These are phyloP conservation scores for Chelidonichthys spinosus DNA, from an alignment of 2,797 vertebrate genomes.

Conservation along the genomic window DNA sequence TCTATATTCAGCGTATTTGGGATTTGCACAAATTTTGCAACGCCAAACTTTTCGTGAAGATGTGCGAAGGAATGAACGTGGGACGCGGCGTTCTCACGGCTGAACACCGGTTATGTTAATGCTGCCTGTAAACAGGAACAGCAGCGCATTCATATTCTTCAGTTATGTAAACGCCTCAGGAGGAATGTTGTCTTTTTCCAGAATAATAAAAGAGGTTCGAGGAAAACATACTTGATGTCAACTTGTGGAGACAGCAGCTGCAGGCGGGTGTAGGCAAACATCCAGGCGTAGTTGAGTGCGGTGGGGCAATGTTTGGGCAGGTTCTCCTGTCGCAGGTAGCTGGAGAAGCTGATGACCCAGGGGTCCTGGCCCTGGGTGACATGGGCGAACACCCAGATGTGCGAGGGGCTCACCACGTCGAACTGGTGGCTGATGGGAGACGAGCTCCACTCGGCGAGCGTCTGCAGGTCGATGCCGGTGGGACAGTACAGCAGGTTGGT, in stretches of 20 bases:
- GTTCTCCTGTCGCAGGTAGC: conserved; percentile 97
- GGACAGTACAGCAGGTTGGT: conserved; percentile 96
- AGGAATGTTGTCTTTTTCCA: too few relatives aligned
- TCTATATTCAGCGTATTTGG: too few relatives aligned
- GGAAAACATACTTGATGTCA: conserved; percentile 92
- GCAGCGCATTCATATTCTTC: too few relatives aligned
- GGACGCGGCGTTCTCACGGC: too few relatives aligned
- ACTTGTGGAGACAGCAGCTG: conserved; percentile 97
- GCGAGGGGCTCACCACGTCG: conserved; percentile 97
- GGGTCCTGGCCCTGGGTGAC: conserved; percentile 98
- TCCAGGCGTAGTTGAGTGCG: conserved; percentile 97
- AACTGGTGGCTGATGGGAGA: conserved; percentile 99
- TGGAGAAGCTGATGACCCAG: conserved; percentile 99
- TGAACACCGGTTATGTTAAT: too few relatives aligned
- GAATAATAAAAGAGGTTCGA: neutral
- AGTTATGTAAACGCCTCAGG: too few relatives aligned
- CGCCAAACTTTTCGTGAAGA: too few relatives aligned
- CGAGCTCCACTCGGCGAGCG: conserved; percentile 96
- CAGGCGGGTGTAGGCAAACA: conserved; percentile 95
- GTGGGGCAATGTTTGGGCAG: conserved; percentile 96
- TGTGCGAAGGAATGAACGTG: too few relatives aligned
- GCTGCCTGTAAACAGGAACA: too few relatives aligned
- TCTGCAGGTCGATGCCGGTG: conserved; percentile 95
- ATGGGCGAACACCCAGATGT: conserved; percentile 99
- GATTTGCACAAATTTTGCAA: too few relatives aligned